Evolutionary conservation across 2,797 vertebrate genomes (phyloP).

Genomic region (Holocentrus rufus): DNA sequence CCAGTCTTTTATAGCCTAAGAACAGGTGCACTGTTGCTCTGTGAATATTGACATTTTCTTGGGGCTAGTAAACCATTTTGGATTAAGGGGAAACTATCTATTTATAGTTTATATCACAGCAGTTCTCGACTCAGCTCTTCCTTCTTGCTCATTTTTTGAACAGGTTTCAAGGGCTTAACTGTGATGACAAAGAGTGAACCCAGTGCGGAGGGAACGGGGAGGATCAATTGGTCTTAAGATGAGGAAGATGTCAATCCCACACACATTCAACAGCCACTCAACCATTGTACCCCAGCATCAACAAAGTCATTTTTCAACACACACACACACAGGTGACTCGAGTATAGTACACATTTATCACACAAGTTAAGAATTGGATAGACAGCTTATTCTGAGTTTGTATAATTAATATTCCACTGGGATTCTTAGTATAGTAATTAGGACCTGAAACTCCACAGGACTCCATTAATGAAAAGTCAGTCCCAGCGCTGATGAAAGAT

Average conservation of each 20-base stretch:
- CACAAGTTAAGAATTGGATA: constrained; percentile 40
- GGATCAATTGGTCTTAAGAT: too few relatives aligned
- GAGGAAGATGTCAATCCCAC: not conserved
- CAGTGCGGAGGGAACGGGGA: too few relatives aligned
- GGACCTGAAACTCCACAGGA: constrained; percentile 66
- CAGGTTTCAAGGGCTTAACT: too few relatives aligned
- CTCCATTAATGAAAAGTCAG: constrained; percentile 74
- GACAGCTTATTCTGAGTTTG: constrained; percentile 43
- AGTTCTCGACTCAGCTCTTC: too few relatives aligned
- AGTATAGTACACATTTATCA: constrained; percentile 11
- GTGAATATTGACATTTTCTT: too few relatives aligned
- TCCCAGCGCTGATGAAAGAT: constrained; percentile 66
- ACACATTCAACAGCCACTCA: constrained; percentile 7
- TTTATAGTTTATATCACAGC: too few relatives aligned
- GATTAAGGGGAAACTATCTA: too few relatives aligned
- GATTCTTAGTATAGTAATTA: constrained; percentile 68
- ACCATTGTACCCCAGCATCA: not conserved
- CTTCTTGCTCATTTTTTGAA: too few relatives aligned
- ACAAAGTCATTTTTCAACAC: not conserved
- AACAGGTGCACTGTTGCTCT: too few relatives aligned
- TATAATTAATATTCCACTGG: constrained; percentile 72
- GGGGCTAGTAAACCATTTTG: too few relatives aligned
- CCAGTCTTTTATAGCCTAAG: too few relatives aligned
- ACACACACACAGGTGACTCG: constrained; percentile 23
- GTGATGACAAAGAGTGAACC: too few relatives aligned